Conservation (phyloP, 2,888 invertebrate genomes). For the Amaurobius ferox region DNA sequence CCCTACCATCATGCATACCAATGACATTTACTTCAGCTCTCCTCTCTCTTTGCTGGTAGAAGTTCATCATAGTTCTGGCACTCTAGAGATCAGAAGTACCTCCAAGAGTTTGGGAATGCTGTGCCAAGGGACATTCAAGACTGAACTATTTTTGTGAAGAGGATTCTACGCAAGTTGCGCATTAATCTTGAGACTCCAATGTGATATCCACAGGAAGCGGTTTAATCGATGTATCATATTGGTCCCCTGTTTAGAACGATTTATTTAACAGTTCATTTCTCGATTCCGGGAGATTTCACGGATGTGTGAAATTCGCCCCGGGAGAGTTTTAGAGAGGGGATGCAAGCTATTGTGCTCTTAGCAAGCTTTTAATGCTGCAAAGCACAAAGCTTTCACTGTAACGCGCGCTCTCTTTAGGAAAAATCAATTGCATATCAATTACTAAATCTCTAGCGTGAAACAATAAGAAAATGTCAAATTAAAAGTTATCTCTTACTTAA, state of each 20-base stretch:
- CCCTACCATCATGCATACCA: slow-evolving; percentile 68
- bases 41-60: slow-evolving; percentile 24
- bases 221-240: slow-evolving; percentile 68
- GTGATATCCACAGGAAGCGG: slow-evolving; percentile 60
- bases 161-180: slow-evolving; percentile 37
- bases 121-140: slow-evolving; percentile 39
- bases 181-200: slow-evolving; percentile 60
- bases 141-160: slow-evolving; percentile 55
- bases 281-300: slow-evolving; percentile 63
- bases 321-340: slow-evolving; percentile 21
- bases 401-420: slow-evolving; percentile 1
- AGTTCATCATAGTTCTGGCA: slow-evolving; percentile 60
- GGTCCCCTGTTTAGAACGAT: slow-evolving; percentile 58
- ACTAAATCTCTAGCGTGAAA: background rate
- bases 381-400: slow-evolving; percentile 3
- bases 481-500: background rate
- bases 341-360: slow-evolving; percentile 4
- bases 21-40: slow-evolving; percentile 55
- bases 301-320: slow-evolving; percentile 58
- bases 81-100: slow-evolving; percentile 47
- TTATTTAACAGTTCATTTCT: slow-evolving; percentile 65
- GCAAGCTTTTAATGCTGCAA: background rate
- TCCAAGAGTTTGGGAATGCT: slow-evolving; percentile 11
- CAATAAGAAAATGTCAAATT: background rate
- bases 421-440: slow-evolving; percentile 16